phyloP scores from a whole-genome alignment of 2,113 vertebrate species.

The Barnardius zonarius region DNA sequence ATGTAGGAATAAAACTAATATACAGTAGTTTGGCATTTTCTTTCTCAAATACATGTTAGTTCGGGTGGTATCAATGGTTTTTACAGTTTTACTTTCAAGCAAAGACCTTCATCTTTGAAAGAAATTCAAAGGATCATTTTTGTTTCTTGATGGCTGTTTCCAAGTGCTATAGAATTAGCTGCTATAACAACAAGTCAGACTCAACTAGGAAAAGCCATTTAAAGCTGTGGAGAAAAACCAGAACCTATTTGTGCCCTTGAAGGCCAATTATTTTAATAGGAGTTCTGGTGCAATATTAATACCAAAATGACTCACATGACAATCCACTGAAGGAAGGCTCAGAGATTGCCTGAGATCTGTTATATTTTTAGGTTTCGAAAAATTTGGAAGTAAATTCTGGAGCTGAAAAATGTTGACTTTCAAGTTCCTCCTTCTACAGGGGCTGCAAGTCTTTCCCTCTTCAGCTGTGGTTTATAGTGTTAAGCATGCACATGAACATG shows the following conservation, averaged over 20 bases:
- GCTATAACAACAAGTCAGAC: conserved; percentile 4
- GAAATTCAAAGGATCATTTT: background rate
- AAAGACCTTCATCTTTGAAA: background rate
- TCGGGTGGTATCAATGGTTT: background rate
- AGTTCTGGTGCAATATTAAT: background rate
- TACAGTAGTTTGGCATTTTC: background rate
- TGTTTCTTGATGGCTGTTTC: conserved; percentile 22
- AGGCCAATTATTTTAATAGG: conserved; percentile 15
- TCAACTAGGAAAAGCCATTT: conserved; percentile 20
- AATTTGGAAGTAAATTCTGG: background rate
- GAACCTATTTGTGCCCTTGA: background rate
- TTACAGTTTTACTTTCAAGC: background rate
- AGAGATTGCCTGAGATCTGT: background rate
- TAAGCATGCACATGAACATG: background rate
- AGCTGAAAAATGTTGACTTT: background rate
- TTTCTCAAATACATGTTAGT: background rate
- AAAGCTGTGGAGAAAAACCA: background rate
- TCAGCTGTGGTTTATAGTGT: background rate
- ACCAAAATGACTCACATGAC: background rate
- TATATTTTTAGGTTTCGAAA: background rate
- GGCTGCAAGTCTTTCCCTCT: background rate
- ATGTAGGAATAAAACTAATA: background rate
- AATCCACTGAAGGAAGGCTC: background rate
- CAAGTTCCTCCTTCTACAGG: background rate
- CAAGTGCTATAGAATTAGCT: background rate